Percentiles rank a stretch among this genome's conserved stretches.
Conservation (phyloP, 2,797 vertebrate genomes). For the Microcaecilia unicolor region DNA sequence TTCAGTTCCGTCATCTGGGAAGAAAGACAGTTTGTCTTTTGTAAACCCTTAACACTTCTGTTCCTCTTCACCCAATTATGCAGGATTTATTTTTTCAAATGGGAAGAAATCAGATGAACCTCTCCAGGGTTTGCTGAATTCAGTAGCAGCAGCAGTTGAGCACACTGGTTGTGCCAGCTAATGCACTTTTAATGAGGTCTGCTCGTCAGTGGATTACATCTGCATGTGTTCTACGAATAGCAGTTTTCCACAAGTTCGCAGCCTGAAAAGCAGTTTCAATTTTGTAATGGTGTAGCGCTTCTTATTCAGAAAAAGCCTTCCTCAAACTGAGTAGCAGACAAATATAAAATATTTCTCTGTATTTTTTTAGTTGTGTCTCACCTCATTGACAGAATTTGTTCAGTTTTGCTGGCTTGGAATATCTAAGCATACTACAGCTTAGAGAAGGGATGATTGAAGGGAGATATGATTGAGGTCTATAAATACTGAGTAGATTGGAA, state of each 20-base stretch:
- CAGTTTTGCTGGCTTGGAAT: background rate
- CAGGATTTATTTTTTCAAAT: slow-evolving; percentile 43
- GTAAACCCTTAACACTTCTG: slow-evolving; percentile 11
- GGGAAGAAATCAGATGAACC: slow-evolving; percentile 39
- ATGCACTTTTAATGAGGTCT: slow-evolving; percentile 38
- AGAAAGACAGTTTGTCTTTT: slow-evolving; percentile 17
- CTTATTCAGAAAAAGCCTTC: slow-evolving; percentile 20
- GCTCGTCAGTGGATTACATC: slow-evolving; percentile 40
- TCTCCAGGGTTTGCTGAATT: slow-evolving; percentile 16
- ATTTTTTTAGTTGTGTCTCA: slow-evolving; percentile 6
- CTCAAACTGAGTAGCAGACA: slow-evolving; percentile 16
- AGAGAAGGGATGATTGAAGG: no score
- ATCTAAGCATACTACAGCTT: no score
- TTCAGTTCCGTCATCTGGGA: slow-evolving; percentile 26
- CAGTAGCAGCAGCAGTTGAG: slow-evolving; percentile 17
- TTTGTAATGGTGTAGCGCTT: slow-evolving; percentile 32
- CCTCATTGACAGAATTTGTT: slow-evolving; percentile 10
- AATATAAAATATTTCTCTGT: slow-evolving; percentile 2
- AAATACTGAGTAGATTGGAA: no score
- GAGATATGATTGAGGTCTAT: no score
- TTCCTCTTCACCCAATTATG: slow-evolving; percentile 29
- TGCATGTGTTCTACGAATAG: slow-evolving; percentile 30
- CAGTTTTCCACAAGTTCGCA: slow-evolving; percentile 27
- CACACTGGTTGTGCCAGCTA: slow-evolving; percentile 15
- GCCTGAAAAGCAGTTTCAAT: slow-evolving; percentile 14